Base-by-base conservation (phyloP, 2,888 invertebrate genomes). In the Thera britannica region DNA sequence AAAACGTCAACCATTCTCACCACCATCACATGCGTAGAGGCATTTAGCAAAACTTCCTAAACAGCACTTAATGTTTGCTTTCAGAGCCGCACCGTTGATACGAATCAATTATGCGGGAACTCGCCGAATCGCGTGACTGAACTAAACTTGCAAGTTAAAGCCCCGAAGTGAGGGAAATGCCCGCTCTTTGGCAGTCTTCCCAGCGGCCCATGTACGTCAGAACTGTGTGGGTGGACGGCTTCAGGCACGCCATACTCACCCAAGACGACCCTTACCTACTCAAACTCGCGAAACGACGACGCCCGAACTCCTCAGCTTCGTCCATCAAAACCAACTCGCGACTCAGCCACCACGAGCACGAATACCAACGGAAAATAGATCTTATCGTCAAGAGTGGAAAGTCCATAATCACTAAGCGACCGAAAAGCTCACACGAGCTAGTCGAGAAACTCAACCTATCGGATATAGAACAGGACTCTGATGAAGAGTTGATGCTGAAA, bases 141-240 rank as follows among this genome's bases (percentile, higher is more conserved):
- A 78, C 81, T 64, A 62, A 68, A 71, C 75, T 73, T 81, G 79
- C 79, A 78, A 78, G 63, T 34, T 52, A 48, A 35, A 38, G 72
- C 72, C 78, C 78, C 69, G 64, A 67, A 71, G 78, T 76, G 76
- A 75, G 70, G 78, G 83, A 91, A 86, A 95, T 95, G 95, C 92
- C 92, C 77, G 92, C 90, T 72, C 94, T 95, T 83, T 95, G 95
- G 95, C 95, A 95, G 83, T 93, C 95, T 75, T 95, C 95, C 71
- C 94, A 94, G 85, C 91, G 94, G 72, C 95, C 95, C 80, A 89
- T 95, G 85, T 95, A 95, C 85, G 91, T 95, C 73, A 92, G 94
- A 78, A 95, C 95, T 57, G 94, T 95, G 62, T 97, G 97, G 97
- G 95, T 96, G 68, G 95, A 96, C 81, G 96, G 96, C 34, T 95